These are phyloP conservation scores for Caloenas nicobarica DNA, from an alignment of 2,113 vertebrate genomes.

Conservation along the genomic window DNA sequence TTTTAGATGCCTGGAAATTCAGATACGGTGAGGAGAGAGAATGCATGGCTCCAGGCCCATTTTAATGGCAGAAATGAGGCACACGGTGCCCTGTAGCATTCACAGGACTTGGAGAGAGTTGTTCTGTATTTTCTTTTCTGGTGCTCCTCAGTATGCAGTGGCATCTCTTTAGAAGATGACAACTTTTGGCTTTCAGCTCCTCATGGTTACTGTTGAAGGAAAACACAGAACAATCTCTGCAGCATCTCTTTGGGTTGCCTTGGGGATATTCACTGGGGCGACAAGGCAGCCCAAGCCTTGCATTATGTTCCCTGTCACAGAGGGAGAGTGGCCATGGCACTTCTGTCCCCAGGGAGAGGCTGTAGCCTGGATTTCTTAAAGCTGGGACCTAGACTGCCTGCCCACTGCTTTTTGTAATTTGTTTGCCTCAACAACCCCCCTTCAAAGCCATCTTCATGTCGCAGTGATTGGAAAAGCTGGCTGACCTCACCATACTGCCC, in stretches of 20 bases:
- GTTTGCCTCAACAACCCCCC: neutral
- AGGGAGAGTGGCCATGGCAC: neutral
- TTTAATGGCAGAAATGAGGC: neutral
- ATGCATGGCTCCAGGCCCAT: neutral
- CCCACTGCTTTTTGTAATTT: neutral
- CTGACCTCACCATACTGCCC: neutral
- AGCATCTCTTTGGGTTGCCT: neutral
- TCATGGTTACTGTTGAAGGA: neutral
- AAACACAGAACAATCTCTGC: neutral
- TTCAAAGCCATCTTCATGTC: neutral
- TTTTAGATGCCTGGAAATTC: neutral
- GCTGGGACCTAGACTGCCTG: neutral
- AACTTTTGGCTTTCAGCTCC: neutral
- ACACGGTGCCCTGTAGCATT: neutral
- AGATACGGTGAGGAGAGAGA: neutral
- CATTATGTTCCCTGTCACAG: neutral
- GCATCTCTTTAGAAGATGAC: neutral
- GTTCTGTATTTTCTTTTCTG: neutral
- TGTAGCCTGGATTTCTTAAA: neutral
- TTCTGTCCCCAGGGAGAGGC: neutral
- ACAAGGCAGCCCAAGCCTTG: neutral
- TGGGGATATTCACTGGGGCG: neutral
- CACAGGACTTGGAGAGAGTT: neutral
- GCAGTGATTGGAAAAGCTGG: neutral
- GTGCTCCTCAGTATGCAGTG: neutral